phyloP scores from a whole-genome alignment of 1,140 invertebrate genomes.

The Drosophila truncata region DNA sequence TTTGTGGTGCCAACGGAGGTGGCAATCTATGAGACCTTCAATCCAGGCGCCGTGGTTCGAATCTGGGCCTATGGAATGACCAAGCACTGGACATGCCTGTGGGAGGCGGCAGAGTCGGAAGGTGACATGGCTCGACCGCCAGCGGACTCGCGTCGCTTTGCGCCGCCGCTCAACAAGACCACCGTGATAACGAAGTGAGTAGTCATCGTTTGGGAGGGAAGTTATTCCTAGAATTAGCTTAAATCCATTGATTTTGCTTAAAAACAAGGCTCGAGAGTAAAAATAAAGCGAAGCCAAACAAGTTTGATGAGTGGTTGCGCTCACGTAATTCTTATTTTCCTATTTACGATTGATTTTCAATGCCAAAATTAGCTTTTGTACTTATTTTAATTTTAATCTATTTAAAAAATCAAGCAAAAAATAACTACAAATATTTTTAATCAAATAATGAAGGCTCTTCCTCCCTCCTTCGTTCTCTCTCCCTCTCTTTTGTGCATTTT shows the following conservation, averaged over 20 bases:
- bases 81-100: constrained; percentile 90
- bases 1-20: constrained; percentile 92
- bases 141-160: constrained; percentile 90
- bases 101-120: constrained; percentile 88
- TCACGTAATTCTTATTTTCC: neutral
- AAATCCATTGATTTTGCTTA: neutral
- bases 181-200: constrained; percentile 67
- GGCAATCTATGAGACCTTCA: constrained; percentile 95
- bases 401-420: too few species aligned
- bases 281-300: neutral
- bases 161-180: constrained; percentile 89
- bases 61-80: constrained; percentile 90
- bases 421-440: too few species aligned
- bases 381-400: too few species aligned
- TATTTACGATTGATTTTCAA: too few species aligned
- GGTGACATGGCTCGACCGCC: constrained; percentile 67
- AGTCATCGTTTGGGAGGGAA: neutral
- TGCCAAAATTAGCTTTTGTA: too few species aligned
- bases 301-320: neutral
- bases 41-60: constrained; percentile 93
- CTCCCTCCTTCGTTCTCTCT: neutral
- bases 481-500: neutral
- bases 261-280: neutral
- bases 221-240: neutral
- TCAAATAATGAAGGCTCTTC: neutral